Evolutionary conservation across 2,113 vertebrate genomes (phyloP).

Genomic region (Ictidomys tridecemlineatus): DNA sequence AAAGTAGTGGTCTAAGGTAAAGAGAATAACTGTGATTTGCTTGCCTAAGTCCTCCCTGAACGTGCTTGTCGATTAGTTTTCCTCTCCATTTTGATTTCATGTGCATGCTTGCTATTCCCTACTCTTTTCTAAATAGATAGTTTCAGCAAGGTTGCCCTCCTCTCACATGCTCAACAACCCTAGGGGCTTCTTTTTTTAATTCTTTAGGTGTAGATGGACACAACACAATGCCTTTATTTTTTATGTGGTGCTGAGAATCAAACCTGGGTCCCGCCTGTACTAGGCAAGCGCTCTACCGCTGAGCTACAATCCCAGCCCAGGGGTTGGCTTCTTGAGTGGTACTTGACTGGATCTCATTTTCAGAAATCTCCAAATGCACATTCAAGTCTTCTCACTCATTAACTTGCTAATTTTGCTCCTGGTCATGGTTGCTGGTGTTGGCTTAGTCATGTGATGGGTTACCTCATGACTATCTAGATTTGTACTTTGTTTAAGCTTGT

Average conservation of each 20-base stretch:
- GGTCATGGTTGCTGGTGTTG: background rate
- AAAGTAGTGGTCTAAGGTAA: background rate
- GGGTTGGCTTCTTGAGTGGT: background rate
- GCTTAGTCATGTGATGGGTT: background rate
- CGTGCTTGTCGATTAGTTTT: background rate
- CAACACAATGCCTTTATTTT: too few relatives aligned
- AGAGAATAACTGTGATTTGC: background rate
- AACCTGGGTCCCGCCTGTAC: too few relatives aligned
- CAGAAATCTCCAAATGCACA: background rate
- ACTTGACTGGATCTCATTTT: background rate
- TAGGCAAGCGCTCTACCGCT: too few relatives aligned
- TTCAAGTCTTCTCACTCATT: background rate
- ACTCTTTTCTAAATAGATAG: background rate
- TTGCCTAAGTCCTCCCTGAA: background rate
- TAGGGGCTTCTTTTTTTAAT: too few relatives aligned
- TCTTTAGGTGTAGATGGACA: too few relatives aligned
- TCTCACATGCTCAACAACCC: background rate
- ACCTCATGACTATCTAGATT: background rate
- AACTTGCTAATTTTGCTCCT: background rate
- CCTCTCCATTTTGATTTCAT: background rate
- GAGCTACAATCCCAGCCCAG: too few relatives aligned
- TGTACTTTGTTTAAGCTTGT: background rate
- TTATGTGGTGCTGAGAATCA: too few relatives aligned
- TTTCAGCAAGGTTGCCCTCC: background rate
- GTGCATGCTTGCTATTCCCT: background rate